These are phyloP conservation scores for Momotus momota DNA, from an alignment of 2,797 vertebrate genomes.

Conservation along the genomic window DNA sequence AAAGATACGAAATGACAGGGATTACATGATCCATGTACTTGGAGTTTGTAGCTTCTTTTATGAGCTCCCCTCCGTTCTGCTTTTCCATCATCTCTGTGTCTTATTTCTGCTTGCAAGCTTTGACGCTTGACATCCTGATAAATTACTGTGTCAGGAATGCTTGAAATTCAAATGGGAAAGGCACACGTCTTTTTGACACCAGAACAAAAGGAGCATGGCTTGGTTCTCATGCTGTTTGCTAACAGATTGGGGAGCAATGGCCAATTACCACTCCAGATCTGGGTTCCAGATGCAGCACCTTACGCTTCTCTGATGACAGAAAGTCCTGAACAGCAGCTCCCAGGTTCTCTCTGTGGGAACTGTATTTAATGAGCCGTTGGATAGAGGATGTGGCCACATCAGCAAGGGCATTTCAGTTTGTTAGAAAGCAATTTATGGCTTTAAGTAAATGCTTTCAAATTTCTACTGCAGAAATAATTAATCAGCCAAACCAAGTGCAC, in stretches of 20 bases:
- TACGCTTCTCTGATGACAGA: background rate
- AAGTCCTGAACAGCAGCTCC: background rate
- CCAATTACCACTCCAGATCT: background rate
- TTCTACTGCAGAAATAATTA: background rate
- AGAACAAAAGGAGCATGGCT: background rate
- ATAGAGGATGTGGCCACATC: background rate
- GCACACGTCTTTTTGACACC: background rate
- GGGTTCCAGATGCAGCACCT: background rate
- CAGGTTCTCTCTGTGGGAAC: background rate
- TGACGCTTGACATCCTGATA: conserved; percentile 16
- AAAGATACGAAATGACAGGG: conserved; percentile 46
- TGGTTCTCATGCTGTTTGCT: background rate
- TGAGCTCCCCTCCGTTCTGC: background rate
- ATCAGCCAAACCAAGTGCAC: background rate
- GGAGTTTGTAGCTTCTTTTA: background rate
- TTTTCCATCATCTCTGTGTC: conserved; percentile 31
- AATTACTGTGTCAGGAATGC: conserved; percentile 7
- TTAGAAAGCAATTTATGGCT: background rate
- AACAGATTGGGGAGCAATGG: background rate
- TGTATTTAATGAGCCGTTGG: background rate
- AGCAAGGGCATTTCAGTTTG: background rate
- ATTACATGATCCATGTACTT: conserved; percentile 29
- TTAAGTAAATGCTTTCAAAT: background rate
- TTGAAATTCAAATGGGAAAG: conserved; percentile 26
- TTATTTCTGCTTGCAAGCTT: conserved; percentile 40